These are phyloP conservation scores for Radopholus similis DNA, from an alignment of 1,140 invertebrate genomes.

Conservation along the genomic window DNA sequence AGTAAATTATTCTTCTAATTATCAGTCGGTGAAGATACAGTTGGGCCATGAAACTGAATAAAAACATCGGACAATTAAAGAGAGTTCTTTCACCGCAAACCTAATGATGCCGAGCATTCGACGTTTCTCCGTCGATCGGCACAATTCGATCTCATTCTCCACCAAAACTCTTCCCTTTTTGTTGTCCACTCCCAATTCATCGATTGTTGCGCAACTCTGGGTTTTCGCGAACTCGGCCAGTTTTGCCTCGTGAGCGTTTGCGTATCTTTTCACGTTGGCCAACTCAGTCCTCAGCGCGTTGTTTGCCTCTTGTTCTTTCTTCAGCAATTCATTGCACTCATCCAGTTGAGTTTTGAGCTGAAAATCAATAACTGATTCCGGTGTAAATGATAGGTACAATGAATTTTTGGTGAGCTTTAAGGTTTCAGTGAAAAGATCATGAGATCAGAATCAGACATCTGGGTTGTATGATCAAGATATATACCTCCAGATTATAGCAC, in stretches of 20 bases:
- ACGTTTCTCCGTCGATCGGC: slow-evolving; percentile 19
- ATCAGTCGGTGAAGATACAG: slow-evolving; percentile 25
- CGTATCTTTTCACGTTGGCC: slow-evolving; percentile 38
- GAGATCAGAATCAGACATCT: too few relatives aligned
- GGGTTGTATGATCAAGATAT: too few relatives aligned
- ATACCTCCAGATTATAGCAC: too few relatives aligned
- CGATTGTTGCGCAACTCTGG: slow-evolving; percentile 2
- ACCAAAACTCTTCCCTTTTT: background rate
- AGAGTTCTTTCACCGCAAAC: background rate
- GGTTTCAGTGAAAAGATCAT: too few relatives aligned
- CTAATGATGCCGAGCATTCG: slow-evolving; percentile 27
- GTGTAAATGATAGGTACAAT: too few relatives aligned
- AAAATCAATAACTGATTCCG: too few relatives aligned
- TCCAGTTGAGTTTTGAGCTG: slow-evolving; percentile 52
- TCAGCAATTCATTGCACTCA: background rate
- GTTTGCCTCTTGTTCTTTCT: background rate
- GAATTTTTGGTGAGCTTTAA: too few relatives aligned
- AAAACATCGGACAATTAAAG: background rate
- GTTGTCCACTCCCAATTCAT: slow-evolving; percentile 6
- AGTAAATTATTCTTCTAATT: slow-evolving; percentile 26
- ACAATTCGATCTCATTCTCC: slow-evolving; percentile 16
- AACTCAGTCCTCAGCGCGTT: slow-evolving; percentile 12
- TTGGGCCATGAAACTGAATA: slow-evolving; percentile 27
- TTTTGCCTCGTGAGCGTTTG: slow-evolving; percentile 19
- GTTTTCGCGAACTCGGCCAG: slow-evolving; percentile 26